A percentile compares a stretch with the other conserved stretches of the same genome.
Evolutionary conservation across 30 jellyfish, hydroid and myxozoan genomes (phyloP).

Genomic region (Turritopsis dohrnii): DNA sequence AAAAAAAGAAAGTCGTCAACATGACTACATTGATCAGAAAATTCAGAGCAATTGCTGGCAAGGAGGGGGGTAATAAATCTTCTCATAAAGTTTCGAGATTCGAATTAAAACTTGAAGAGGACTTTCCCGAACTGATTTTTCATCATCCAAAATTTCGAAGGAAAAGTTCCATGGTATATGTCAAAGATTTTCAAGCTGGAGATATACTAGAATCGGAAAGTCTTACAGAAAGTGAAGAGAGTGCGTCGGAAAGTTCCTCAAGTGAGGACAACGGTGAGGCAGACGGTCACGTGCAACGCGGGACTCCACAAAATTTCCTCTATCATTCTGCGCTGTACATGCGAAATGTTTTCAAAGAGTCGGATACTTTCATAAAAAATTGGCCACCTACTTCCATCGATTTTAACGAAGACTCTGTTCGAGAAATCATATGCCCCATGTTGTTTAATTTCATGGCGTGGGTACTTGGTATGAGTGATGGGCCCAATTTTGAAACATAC

Average conservation of each 20-base stretch:
- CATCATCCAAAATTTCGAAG: conserved; percentile 1
- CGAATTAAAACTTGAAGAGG: neutral
- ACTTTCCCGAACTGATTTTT: conserved; percentile 6
- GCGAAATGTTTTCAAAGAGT: conserved; percentile 2
- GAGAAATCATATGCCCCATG: conserved; percentile 24
- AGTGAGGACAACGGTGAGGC: too few species aligned
- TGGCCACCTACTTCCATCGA: conserved; percentile 70
- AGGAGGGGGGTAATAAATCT: neutral
- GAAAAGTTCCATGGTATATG: neutral
- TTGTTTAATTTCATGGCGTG: conserved; percentile 53
- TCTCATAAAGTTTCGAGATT: neutral
- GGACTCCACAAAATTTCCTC: conserved; percentile 1
- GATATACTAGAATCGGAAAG: conserved; percentile 4
- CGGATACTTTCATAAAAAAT: conserved; percentile 2
- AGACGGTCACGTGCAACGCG: too few species aligned
- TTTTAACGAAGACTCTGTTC: conserved; percentile 14
- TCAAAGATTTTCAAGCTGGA: neutral
- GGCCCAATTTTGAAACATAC: conserved; percentile 28
- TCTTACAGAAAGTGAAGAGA: conserved; percentile 3
- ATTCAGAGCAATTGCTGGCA: neutral
- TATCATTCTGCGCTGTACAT: neutral
- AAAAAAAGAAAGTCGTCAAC: neutral
- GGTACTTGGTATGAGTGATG: conserved; percentile 35
- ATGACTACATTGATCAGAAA: conserved; percentile 4
- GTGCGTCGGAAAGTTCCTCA: conserved; percentile 1